Evolutionary conservation across 2,797 vertebrate genomes (phyloP).

Genomic region (Anolis apletophallus): DNA sequence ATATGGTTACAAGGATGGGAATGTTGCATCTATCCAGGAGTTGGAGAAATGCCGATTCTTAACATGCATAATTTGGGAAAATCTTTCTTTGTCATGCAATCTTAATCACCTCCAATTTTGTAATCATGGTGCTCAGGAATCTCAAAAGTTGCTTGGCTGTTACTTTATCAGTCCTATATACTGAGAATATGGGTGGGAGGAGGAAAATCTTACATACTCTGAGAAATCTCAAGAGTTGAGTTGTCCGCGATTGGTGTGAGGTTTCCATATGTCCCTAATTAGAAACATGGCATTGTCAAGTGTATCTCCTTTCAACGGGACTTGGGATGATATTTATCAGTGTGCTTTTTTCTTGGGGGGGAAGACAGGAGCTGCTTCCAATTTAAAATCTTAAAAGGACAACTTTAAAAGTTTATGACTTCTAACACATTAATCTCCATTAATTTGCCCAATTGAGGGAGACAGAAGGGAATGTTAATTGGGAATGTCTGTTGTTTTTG

Average conservation of each 20-base stretch:
- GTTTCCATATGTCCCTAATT: constrained; percentile 70
- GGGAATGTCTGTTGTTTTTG: constrained; percentile 42
- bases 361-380: constrained; percentile 73
- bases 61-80: not conserved
- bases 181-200: constrained; percentile 50
- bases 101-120: constrained; percentile 32
- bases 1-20: not conserved
- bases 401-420: constrained; percentile 70
- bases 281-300: constrained; percentile 66
- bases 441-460: constrained; percentile 70
- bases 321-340: constrained; percentile 75
- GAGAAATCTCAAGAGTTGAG: constrained; percentile 59
- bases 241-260: constrained; percentile 67
- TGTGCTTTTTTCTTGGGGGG: constrained; percentile 17
- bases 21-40: too few relatives aligned
- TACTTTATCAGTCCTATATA: constrained; percentile 64
- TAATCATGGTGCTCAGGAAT: constrained; percentile 50
- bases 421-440: constrained; percentile 73
- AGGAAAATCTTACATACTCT: constrained; percentile 22
- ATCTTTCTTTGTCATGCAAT: constrained; percentile 37
- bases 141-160: constrained; percentile 61
- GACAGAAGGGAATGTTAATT: constrained; percentile 68
- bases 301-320: constrained; percentile 73
- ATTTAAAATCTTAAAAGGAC: constrained; percentile 73
- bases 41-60: not conserved